A percentile compares a stretch with the other conserved stretches of the same genome.
phyloP scores from a whole-genome alignment of 2,797 vertebrate species.

The Catamblyrhynchus diadema region DNA sequence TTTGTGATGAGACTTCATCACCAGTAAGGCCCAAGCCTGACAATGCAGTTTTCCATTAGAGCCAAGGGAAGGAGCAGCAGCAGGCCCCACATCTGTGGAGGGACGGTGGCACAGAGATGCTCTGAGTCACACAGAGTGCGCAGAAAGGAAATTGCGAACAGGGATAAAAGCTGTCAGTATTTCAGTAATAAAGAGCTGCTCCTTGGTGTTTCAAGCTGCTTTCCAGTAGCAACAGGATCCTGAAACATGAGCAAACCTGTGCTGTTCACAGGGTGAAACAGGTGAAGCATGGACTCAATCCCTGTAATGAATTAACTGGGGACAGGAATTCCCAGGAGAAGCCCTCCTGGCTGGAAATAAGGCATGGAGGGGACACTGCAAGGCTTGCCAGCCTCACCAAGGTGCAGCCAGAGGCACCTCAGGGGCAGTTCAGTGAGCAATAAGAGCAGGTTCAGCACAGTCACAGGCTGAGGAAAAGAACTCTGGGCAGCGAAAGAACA shows the following conservation, averaged over 20 bases:
- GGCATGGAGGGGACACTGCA: background rate
- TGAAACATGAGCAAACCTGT: background rate
- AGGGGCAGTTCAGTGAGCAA: accelerated
- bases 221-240: background rate
- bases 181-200: background rate
- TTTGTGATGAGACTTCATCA: background rate
- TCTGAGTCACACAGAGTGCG: background rate
- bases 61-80: background rate
- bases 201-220: background rate
- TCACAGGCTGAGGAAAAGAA: accelerated
- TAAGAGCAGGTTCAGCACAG: background rate
- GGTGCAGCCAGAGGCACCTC: background rate
- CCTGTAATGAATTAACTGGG: background rate
- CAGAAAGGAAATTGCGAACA: background rate
- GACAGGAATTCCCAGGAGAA: background rate
- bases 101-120: background rate
- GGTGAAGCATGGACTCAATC: background rate
- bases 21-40: background rate
- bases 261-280: accelerated
- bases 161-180: background rate
- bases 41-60: background rate
- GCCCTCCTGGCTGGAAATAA: background rate
- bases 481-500: background rate
- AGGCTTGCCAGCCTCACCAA: background rate
- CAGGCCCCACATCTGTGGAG: background rate